Percentiles rank a stretch among this genome's conserved stretches.
Conservation (phyloP, 1,140 invertebrate species). For the Linepithema humile region DNA sequence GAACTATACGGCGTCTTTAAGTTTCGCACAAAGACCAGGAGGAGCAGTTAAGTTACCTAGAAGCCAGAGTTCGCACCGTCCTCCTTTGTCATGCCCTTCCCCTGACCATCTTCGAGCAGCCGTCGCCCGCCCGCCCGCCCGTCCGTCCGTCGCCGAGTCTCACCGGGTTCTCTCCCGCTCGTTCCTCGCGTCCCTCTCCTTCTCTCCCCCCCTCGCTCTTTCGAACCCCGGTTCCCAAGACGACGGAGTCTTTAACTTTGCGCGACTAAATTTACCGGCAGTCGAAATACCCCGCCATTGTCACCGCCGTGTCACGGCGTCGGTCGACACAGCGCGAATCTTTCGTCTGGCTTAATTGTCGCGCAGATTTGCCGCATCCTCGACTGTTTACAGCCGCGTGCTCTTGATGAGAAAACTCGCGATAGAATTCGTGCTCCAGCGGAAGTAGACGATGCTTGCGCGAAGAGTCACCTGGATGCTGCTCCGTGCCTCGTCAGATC, state of each 20-base stretch:
- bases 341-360: constrained; percentile 12
- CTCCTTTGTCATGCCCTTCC: constrained; percentile 44
- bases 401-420: not conserved
- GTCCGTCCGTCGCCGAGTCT: not conserved
- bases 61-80: constrained; percentile 58
- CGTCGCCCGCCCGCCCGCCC: constrained; percentile 24
- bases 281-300: constrained; percentile 45
- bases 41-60: constrained; percentile 62
- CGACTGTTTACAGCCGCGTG: not conserved
- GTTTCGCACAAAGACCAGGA: constrained; percentile 62
- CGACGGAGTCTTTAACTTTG: constrained; percentile 52
- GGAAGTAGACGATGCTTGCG: not conserved
- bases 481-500: not conserved
- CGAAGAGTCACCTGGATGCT: too few relatives aligned
- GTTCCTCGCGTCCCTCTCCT: not conserved
- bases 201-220: not conserved
- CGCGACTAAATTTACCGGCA: constrained; percentile 50
- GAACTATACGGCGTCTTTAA: constrained; percentile 63
- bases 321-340: constrained; percentile 20
- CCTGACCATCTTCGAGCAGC: not conserved
- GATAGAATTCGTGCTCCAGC: not conserved
- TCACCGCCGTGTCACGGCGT: constrained; percentile 23
- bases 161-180: not conserved
- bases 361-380: not conserved
- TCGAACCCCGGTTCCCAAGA: not conserved